These are phyloP conservation scores for Cataglyphis altisquamis DNA, from an alignment of 2,888 invertebrate species.

Conservation along the genomic window DNA sequence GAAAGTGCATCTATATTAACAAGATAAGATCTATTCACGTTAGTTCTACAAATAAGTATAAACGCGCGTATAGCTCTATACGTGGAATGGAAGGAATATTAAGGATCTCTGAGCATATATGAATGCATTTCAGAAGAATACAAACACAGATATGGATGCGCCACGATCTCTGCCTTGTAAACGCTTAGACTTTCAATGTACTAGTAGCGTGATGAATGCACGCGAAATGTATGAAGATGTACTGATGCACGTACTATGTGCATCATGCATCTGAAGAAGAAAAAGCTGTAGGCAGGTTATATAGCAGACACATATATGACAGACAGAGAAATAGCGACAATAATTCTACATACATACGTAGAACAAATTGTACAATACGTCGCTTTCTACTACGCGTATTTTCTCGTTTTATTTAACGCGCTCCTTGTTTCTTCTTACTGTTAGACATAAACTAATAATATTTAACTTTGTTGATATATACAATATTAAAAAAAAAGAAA, in stretches of 20 bases:
- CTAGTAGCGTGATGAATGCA: slow-evolving; percentile 1
- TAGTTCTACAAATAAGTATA: not conserved
- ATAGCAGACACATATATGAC: not conserved
- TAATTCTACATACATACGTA: not conserved
- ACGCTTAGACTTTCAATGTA: slow-evolving; percentile 17
- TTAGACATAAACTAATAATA: not conserved
- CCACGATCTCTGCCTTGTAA: slow-evolving; percentile 1
- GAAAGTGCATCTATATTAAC: not conserved
- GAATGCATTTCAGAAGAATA: not conserved
- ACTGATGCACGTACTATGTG: slow-evolving; percentile 6
- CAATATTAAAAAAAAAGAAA: not conserved
- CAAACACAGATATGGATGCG: not conserved
- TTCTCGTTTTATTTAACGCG: not conserved
- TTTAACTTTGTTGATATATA: not conserved
- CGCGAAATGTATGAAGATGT: slow-evolving; percentile 15
- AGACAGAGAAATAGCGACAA: not conserved
- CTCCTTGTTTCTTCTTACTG: not conserved
- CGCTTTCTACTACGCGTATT: not conserved
- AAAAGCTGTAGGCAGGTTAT: not conserved
- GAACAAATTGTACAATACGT: slow-evolving; percentile 7
- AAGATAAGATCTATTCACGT: not conserved
- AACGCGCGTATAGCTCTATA: not conserved
- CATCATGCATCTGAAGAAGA: not conserved
- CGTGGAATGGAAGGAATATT: not conserved
- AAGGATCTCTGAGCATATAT: not conserved